These are phyloP conservation scores for Patiria miniata DNA, from an alignment of 35 echinoderm and acorn worm genomes.

Conservation along the genomic window DNA sequence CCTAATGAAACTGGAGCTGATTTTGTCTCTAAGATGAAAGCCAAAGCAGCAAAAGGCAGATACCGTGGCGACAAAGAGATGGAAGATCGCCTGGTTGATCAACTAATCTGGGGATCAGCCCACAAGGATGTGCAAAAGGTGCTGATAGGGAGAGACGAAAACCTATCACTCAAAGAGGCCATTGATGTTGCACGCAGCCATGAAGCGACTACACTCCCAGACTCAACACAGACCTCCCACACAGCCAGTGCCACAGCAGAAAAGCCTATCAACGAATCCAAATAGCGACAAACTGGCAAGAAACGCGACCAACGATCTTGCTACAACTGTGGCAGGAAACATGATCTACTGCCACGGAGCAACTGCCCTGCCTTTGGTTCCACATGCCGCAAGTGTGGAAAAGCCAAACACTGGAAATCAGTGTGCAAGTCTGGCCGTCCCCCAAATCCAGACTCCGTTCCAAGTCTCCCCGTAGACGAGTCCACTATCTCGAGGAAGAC, in stretches of 20 bases:
- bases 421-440: too few relatives aligned
- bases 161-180: background rate
- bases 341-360: background rate
- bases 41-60: slow-evolving; percentile 39
- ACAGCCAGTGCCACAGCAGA: background rate
- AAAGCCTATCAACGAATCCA: background rate
- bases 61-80: too few relatives aligned
- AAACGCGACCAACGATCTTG: background rate
- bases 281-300: background rate
- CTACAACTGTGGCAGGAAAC: background rate
- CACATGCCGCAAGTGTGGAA: background rate
- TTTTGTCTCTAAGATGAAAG: slow-evolving; percentile 42
- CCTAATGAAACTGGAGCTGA: slow-evolving; percentile 37
- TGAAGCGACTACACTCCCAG: too few relatives aligned
- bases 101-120: slow-evolving; percentile 44
- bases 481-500: too few relatives aligned
- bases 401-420: too few relatives aligned
- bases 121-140: too few relatives aligned
- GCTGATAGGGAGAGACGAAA: too few relatives aligned
- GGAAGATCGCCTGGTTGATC: slow-evolving; percentile 36
- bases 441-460: too few relatives aligned
- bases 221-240: background rate
- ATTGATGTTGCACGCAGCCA: too few relatives aligned
- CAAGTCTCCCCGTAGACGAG: too few relatives aligned
- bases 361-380: too few relatives aligned